Base-by-base conservation (phyloP, 2,888 invertebrate genomes). In the Merodon equestris region DNA sequence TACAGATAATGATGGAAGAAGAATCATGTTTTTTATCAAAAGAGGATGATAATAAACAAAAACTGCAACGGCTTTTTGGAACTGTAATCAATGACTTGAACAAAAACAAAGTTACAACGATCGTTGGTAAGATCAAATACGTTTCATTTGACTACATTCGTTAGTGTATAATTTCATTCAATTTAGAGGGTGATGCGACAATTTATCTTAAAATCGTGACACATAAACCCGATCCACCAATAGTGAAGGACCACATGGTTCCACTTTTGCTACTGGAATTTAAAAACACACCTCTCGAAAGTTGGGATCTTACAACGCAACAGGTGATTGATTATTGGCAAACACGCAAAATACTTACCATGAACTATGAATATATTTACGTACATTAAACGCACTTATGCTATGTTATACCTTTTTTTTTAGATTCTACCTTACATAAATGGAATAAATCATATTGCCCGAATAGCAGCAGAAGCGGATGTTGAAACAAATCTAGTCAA, bases 301-400 rank as follows among this genome's bases (percentile, higher is more conserved):
- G 95, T 75, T 97, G 97, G 97, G 98, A 98, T 87, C 91, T 98
- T 36, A 97, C 97, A 0, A 97, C 98, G 0, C 94, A 96, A 87
- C 97, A 97, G 92, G 96, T 95, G 47, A 18, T 7, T 27, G 10
- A 3, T n/a, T n/a, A n/a, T n/a, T n/a, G n/a, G n/a, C n/a, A n/a
- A n/a, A n/a, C n/a, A n/a, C n/a, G n/a, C n/a, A n/a, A n/a, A n/a
- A n/a, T n/a, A n/a, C n/a, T n/a, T n/a, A n/a, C n/a, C n/a, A n/a
- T n/a, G n/a, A n/a, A n/a, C n/a, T n/a, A n/a, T n/a, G n/a, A n/a
- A n/a, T n/a, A n/a, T n/a, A n/a, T n/a, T n/a, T n/a, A n/a, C n/a
- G n/a, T n/a, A n/a, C n/a, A n/a, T n/a, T n/a, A n/a, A n/a, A n/a
- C n/a, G n/a, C n/a, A n/a, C n/a, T n/a, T n/a, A n/a, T n/a, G n/a